Evolutionary conservation across 1,140 invertebrate species (phyloP).

Genomic region (Rhagoletis pomonella): DNA sequence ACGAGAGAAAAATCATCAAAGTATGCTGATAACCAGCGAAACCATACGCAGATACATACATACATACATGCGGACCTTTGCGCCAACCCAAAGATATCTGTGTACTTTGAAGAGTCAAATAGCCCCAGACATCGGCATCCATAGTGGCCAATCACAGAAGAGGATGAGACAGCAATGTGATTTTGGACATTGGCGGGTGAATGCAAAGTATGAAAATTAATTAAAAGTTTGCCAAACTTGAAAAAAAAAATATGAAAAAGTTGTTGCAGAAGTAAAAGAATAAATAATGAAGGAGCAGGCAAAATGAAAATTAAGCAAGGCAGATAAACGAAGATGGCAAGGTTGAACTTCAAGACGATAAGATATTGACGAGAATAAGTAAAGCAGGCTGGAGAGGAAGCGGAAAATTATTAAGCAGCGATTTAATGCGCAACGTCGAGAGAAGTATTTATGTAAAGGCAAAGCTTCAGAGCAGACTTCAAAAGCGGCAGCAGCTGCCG

Average conservation of each 20-base stretch:
- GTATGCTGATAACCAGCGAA: background rate
- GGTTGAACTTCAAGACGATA: background rate
- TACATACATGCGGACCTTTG: background rate
- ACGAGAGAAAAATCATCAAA: background rate
- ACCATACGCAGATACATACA: background rate
- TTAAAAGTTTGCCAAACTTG: constrained; percentile 53
- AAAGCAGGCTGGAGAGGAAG: background rate
- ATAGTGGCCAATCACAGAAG: background rate
- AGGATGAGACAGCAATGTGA: background rate
- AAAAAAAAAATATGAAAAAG: constrained; percentile 19
- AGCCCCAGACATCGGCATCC: background rate
- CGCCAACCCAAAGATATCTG: background rate
- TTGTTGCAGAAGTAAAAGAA: background rate
- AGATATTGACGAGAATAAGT: background rate
- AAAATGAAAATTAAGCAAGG: background rate
- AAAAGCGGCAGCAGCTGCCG: background rate
- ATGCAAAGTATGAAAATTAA: constrained; percentile 52
- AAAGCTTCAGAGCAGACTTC: background rate
- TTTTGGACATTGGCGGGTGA: constrained; percentile 18
- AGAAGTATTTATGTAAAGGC: too few species aligned
- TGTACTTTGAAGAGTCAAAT: background rate
- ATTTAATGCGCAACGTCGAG: too few species aligned
- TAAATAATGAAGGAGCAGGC: background rate
- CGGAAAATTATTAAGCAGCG: too few species aligned
- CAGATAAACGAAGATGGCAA: background rate